Conservation (phyloP, 2,888 invertebrate genomes). For the Ariolimax columbianus region DNA sequence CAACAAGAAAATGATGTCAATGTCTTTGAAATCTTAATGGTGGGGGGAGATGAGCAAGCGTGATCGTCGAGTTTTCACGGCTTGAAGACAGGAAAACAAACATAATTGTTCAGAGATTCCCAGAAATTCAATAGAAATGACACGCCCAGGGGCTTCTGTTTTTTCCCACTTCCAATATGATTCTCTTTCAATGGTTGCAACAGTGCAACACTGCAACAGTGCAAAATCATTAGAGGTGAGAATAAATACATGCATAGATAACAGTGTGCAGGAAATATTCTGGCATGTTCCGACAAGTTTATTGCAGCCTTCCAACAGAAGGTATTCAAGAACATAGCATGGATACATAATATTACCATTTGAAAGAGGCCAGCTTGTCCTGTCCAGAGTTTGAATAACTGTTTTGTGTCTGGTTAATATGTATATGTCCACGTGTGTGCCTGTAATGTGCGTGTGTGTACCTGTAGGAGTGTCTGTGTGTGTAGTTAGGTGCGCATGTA, state of each 20-base stretch:
- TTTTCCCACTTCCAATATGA: background rate
- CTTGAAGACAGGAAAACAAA: background rate
- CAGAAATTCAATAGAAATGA: background rate
- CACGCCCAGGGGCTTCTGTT: background rate
- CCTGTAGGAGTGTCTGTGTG: no score
- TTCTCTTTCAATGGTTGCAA: background rate
- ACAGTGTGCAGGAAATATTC: background rate
- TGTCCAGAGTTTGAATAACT: background rate
- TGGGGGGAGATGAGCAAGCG: background rate
- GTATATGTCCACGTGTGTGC: no score
- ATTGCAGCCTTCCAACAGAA: background rate
- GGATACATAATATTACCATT: no score
- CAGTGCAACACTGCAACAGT: background rate
- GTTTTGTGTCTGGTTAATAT: background rate
- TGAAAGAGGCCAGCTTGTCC: no score
- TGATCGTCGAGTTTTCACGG: background rate
- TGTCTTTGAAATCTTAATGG: background rate
- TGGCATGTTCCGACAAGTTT: background rate
- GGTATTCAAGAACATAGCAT: no score
- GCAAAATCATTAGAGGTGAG: background rate
- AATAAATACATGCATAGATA: background rate
- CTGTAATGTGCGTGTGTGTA: no score
- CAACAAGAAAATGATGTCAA: background rate
- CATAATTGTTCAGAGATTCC: conserved; percentile 13
- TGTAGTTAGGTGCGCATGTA: no score